phyloP scores from a whole-genome alignment of 2,888 invertebrate species.

The Trachelus troglodyta region DNA sequence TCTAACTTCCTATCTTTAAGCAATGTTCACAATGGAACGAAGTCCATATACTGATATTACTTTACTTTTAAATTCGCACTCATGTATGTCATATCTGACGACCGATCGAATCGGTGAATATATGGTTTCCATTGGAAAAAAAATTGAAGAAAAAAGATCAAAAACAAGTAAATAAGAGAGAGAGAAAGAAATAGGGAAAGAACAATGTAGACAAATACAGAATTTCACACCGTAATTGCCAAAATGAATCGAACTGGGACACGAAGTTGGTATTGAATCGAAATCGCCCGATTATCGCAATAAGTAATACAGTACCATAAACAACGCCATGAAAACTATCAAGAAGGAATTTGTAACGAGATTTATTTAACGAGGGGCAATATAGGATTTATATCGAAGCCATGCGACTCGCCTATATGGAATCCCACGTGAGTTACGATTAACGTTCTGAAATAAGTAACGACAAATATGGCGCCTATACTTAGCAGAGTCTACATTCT shows the following conservation, averaged over 20 bases:
- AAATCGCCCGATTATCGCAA: background rate
- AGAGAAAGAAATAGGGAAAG: too few species aligned
- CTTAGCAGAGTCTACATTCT: background rate
- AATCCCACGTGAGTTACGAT: background rate
- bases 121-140: too few species aligned
- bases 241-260: background rate
- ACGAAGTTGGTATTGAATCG: background rate
- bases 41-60: background rate
- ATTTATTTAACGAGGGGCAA: background rate
- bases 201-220: background rate
- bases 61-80: background rate
- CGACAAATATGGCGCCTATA: background rate
- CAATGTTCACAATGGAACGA: background rate
- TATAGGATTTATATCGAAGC: background rate
- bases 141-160: too few species aligned
- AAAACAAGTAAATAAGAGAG: too few species aligned
- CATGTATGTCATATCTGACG: background rate
- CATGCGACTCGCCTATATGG: background rate
- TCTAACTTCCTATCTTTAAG: background rate
- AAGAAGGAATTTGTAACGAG: background rate
- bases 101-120: too few species aligned
- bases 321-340: background rate
- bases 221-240: background rate
- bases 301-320: background rate
- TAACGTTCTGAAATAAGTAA: background rate